A percentile compares a stretch with the other conserved stretches of the same genome.
Evolutionary conservation across 2,797 vertebrate species (phyloP).

Genomic region (Catharus ustulatus): DNA sequence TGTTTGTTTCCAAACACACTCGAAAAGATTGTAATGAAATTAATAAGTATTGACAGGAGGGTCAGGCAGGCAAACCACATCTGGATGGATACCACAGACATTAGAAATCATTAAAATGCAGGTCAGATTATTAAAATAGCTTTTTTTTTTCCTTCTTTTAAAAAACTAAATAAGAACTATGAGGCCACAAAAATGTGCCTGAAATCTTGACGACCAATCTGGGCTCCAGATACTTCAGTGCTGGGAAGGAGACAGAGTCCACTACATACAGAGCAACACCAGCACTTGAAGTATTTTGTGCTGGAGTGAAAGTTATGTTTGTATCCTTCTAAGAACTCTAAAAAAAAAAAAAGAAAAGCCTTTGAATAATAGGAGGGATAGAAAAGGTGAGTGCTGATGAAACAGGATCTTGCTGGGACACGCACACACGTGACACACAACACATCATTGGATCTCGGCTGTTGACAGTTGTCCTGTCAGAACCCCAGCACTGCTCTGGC

Average conservation of each 20-base stretch:
- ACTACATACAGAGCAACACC: not conserved
- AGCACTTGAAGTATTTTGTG: not conserved
- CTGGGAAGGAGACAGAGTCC: not conserved
- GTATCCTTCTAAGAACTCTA: not conserved
- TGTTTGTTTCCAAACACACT: slow-evolving; percentile 63
- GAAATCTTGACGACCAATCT: slow-evolving; percentile 22
- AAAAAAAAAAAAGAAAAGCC: too few species aligned
- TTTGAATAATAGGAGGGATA: not conserved
- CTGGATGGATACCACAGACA: slow-evolving; percentile 50
- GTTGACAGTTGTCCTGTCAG: not conserved
- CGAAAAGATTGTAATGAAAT: slow-evolving; percentile 55
- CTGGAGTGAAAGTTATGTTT: not conserved
- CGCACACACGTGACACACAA: too few species aligned
- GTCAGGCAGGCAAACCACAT: slow-evolving; percentile 57
- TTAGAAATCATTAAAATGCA: slow-evolving; percentile 17
- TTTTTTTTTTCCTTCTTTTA: not conserved
- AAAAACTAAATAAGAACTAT: not conserved
- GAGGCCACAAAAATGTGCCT: slow-evolving; percentile 23
- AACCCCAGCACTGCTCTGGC: not conserved
- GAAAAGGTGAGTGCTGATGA: not conserved
- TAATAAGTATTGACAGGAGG: slow-evolving; percentile 69
- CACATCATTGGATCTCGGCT: not conserved
- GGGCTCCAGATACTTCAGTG: slow-evolving; percentile 13
- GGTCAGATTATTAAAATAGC: slow-evolving; percentile 33
- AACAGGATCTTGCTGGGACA: not conserved